Percentiles rank a stretch among this genome's conserved stretches.
phyloP scores from a whole-genome alignment of 2,888 invertebrate genomes.

The Byasa hedistus region DNA sequence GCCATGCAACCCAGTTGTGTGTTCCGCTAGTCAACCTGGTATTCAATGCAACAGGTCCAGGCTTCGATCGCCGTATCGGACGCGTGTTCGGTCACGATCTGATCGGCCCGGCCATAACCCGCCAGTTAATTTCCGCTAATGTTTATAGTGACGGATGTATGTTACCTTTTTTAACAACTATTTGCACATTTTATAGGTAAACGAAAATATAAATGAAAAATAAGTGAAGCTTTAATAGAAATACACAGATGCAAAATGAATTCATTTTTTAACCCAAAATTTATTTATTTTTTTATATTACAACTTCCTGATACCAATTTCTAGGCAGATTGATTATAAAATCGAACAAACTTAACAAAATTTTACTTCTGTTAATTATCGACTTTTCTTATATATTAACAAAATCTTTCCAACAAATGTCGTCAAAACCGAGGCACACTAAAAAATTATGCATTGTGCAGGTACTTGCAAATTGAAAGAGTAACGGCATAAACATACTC shows the following conservation, averaged over 20 bases:
- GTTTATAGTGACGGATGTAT: constrained; percentile 2
- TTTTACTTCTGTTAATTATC: no score
- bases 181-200: background rate
- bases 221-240: no score
- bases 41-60: constrained; percentile 52
- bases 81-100: constrained; percentile 33
- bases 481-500: background rate
- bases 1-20: constrained; percentile 51
- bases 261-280: no score
- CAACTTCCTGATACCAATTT: no score
- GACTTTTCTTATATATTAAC: no score
- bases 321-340: no score
- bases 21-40: constrained; percentile 67
- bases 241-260: no score
- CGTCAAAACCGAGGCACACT: no score
- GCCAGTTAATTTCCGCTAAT: constrained; percentile 36
- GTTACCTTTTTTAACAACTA: background rate
- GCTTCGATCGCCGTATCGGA: constrained; percentile 45
- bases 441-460: constrained; percentile 19
- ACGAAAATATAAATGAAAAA: background rate
- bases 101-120: constrained; percentile 35
- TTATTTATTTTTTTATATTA: no score
- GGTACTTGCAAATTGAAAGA: constrained; percentile 19
- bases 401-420: no score
- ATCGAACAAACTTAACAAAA: no score